Evolutionary conservation across 2,888 invertebrate genomes (phyloP).

Genomic region (Drosophila ustulata): DNA sequence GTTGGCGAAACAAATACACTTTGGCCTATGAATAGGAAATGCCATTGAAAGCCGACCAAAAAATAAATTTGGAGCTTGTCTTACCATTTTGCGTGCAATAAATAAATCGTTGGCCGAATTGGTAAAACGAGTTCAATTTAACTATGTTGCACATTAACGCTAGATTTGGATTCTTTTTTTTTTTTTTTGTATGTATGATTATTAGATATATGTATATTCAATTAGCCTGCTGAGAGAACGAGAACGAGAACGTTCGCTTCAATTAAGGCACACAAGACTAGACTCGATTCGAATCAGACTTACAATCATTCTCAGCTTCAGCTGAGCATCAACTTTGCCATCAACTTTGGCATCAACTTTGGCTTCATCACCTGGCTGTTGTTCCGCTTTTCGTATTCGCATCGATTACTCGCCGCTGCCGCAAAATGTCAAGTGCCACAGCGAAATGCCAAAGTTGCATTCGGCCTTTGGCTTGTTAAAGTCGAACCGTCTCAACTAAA

Average conservation of each 20-base stretch:
- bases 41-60: conserved; percentile 20
- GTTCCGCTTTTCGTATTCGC: conserved; percentile 3
- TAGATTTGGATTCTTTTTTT: conserved; percentile 31
- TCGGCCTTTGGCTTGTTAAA: conserved; percentile 49
- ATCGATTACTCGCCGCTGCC: background rate
- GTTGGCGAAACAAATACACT: conserved; percentile 66
- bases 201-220: conserved; percentile 36
- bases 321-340: background rate
- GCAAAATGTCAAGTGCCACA: conserved; percentile 66
- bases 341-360: background rate
- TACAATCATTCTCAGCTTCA: background rate
- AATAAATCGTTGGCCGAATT: conserved; percentile 26
- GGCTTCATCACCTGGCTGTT: conserved; percentile 30
- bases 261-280: conserved; percentile 29
- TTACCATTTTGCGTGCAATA: conserved; percentile 43
- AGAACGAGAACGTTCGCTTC: conserved; percentile 62
- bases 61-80: conserved; percentile 13
- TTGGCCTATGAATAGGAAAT: conserved; percentile 45
- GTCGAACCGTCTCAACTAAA: conserved; percentile 18
- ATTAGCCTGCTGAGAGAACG: conserved; percentile 57
- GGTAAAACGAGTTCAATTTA: conserved; percentile 36
- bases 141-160: conserved; percentile 26
- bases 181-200: too few relatives aligned
- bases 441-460: conserved; percentile 59
- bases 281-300: conserved; percentile 8